Evolutionary conservation across 1,140 invertebrate genomes (phyloP).

Genomic region (Pygmarrhopalites habei): DNA sequence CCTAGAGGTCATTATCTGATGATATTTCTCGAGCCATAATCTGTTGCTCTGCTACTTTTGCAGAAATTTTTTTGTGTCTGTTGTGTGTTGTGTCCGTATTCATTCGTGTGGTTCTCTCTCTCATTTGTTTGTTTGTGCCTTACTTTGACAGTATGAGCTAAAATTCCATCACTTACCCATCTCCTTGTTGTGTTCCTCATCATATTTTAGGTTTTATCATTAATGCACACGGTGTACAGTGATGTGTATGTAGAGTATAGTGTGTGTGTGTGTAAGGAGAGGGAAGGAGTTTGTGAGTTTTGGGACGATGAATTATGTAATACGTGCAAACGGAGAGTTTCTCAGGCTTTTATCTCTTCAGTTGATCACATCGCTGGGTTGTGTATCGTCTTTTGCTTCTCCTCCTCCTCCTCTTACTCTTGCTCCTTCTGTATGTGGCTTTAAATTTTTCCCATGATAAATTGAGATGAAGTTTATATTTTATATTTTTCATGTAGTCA

Average conservation of each 20-base stretch:
- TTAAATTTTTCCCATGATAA: constrained; percentile 9
- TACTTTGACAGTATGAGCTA: no score
- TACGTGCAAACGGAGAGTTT: not conserved
- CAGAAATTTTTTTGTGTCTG: no score
- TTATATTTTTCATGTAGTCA: not conserved
- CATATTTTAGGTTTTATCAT: not conserved
- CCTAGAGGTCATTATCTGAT: no score
- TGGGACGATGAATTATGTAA: not conserved
- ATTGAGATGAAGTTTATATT: constrained; percentile 4
- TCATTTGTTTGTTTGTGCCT: not conserved
- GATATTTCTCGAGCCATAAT: no score
- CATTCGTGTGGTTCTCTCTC: not conserved
- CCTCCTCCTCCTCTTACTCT: no score
- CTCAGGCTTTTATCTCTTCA: constrained; percentile 4
- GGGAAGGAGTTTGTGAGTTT: not conserved
- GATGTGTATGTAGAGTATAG: not conserved
- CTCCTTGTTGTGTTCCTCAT: no score
- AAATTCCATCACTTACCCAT: no score
- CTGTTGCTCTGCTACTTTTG: no score
- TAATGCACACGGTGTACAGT: not conserved
- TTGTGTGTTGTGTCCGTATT: not conserved
- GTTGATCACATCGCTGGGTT: not conserved
- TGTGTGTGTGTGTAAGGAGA: not conserved
- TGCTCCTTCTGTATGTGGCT: no score
- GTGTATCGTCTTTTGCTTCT: not conserved